A percentile compares a stretch with the other conserved stretches of the same genome.
These are phyloP conservation scores for Geotrupes spiniger DNA, from an alignment of 2,888 invertebrate species.

Conservation along the genomic window DNA sequence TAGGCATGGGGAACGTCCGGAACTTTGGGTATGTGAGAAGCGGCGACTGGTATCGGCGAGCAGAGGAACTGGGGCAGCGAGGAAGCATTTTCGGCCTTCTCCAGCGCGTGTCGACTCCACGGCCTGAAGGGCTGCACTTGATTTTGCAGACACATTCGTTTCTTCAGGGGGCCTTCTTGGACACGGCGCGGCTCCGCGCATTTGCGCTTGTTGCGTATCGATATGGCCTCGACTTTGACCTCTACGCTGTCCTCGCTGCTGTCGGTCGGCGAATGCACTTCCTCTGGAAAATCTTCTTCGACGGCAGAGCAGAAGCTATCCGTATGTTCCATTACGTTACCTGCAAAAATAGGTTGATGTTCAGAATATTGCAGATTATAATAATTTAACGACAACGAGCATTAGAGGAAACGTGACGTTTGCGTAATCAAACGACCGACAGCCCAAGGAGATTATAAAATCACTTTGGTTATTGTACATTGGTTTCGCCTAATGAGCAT, in stretches of 20 bases:
- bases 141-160: conserved; percentile 59
- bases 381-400: too few relatives aligned
- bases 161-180: conserved; percentile 64
- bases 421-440: too few relatives aligned
- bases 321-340: conserved; percentile 16
- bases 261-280: conserved; percentile 60
- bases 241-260: conserved; percentile 66
- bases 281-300: conserved; percentile 58
- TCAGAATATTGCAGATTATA: too few relatives aligned
- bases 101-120: conserved; percentile 55
- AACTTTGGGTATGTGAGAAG: conserved; percentile 14
- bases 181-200: conserved; percentile 65
- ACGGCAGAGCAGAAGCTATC: conserved; percentile 13
- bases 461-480: too few relatives aligned
- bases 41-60: conserved; percentile 22
- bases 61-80: conserved; percentile 17
- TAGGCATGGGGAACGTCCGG: conserved; percentile 27
- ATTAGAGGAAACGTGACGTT: too few relatives aligned
- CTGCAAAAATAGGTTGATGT: conserved; percentile 8
- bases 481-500: too few relatives aligned
- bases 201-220: conserved; percentile 65
- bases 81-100: conserved; percentile 7
- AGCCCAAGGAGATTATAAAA: too few relatives aligned
- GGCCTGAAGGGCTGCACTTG: conserved; percentile 58
- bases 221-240: conserved; percentile 60